Conservation (phyloP, 2,888 invertebrate species). For the Tribolium freemani region DNA sequence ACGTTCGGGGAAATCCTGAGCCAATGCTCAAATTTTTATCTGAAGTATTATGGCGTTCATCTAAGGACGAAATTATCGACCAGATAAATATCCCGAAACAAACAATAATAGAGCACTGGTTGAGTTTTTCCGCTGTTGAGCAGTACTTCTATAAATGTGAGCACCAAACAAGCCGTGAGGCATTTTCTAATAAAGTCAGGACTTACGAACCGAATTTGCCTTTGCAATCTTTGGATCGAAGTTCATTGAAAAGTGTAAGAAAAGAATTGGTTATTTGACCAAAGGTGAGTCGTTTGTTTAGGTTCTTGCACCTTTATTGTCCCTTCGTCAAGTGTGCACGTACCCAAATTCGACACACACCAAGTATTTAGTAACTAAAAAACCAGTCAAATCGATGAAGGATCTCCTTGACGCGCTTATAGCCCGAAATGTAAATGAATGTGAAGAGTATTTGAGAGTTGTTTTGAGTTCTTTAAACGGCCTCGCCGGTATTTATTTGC, state of each 20-base stretch:
- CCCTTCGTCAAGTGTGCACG: slow-evolving; percentile 79
- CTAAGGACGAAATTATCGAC: slow-evolving; percentile 76
- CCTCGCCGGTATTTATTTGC: slow-evolving; percentile 75
- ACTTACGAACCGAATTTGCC: slow-evolving; percentile 67
- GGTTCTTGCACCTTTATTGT: slow-evolving; percentile 76
- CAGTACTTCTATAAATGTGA: slow-evolving; percentile 80
- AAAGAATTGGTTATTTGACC: background rate
- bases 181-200: slow-evolving; percentile 68
- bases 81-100: slow-evolving; percentile 80
- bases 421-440: slow-evolving; percentile 72
- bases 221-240: slow-evolving; percentile 68
- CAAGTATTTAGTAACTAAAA: slow-evolving; percentile 70
- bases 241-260: slow-evolving; percentile 65
- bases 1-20: slow-evolving; percentile 66
- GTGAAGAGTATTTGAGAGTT: slow-evolving; percentile 75
- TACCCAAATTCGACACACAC: slow-evolving; percentile 76
- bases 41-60: slow-evolving; percentile 78
- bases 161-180: slow-evolving; percentile 69
- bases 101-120: slow-evolving; percentile 71
- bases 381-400: slow-evolving; percentile 74
- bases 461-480: slow-evolving; percentile 78
- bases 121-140: slow-evolving; percentile 81
- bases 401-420: slow-evolving; percentile 78
- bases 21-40: slow-evolving; percentile 71
- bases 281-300: slow-evolving; percentile 48